phyloP scores from a whole-genome alignment of 1,140 invertebrate species.

The Saxidomus purpurata region DNA sequence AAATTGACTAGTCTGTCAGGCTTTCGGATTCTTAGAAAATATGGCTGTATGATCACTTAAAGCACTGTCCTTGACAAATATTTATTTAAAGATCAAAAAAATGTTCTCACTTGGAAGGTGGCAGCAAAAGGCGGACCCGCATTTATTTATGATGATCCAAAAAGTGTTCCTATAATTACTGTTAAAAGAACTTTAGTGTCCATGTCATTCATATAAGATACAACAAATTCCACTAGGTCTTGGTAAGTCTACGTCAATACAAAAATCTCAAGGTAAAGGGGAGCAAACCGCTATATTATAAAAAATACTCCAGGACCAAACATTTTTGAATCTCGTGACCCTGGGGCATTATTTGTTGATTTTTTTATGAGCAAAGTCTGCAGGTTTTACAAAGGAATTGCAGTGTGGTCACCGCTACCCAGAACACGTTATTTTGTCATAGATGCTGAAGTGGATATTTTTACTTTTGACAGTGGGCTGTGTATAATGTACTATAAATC shows the following conservation, averaged over 20 bases:
- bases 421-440: too few species aligned
- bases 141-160: conserved; percentile 37
- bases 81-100: background rate
- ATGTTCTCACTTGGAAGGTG: conserved; percentile 59
- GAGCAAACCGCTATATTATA: conserved; percentile 63
- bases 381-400: too few species aligned
- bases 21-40: conserved; percentile 44
- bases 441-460: too few species aligned
- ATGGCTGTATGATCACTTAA: conserved; percentile 33
- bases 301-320: conserved; percentile 66
- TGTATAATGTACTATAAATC: too few species aligned
- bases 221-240: conserved; percentile 70
- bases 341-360: conserved; percentile 67
- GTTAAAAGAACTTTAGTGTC: conserved; percentile 19
- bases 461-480: too few species aligned
- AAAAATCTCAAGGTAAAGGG: too few species aligned
- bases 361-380: background rate
- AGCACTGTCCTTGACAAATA: conserved; percentile 62
- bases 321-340: conserved; percentile 64
- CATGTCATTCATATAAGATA: too few species aligned
- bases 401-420: too few species aligned
- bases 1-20: too few species aligned
- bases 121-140: conserved; percentile 56
- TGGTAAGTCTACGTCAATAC: too few species aligned
- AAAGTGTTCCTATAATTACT: conserved; percentile 45